Conservation (phyloP, 2,113 vertebrate genomes). For the Chaetops frenatus region DNA sequence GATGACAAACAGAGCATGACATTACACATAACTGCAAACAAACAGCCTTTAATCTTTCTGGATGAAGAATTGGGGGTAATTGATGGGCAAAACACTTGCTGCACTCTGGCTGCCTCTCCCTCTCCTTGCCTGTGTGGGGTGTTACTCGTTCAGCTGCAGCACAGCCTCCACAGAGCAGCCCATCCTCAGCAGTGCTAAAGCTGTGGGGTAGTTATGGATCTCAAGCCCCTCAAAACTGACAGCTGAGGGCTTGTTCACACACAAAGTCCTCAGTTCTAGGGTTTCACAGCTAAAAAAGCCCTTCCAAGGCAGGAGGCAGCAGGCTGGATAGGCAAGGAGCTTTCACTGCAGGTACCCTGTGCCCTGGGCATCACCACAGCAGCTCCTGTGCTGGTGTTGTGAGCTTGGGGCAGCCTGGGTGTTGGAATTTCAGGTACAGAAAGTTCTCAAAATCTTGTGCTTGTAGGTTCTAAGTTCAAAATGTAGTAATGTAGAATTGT, state of each 20-base stretch:
- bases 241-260: not conserved
- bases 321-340: not conserved
- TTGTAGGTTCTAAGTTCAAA: too few relatives aligned
- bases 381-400: not conserved
- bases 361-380: not conserved
- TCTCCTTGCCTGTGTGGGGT: not conserved
- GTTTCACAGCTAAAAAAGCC: not conserved
- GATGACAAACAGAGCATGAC: constrained; percentile 63
- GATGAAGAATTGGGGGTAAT: constrained; percentile 12
- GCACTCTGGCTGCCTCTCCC: not conserved
- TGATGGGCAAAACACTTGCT: not conserved
- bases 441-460: too few relatives aligned
- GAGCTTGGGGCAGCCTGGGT: not conserved
- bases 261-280: not conserved
- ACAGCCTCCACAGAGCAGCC: accelerated
- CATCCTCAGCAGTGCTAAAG: not conserved
- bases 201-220: not conserved
- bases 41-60: constrained; percentile 49
- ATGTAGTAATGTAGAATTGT: too few relatives aligned
- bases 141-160: accelerated
- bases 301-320: not conserved
- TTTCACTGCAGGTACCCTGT: not conserved
- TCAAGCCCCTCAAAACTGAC: not conserved
- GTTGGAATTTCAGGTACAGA: too few relatives aligned
- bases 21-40: constrained; percentile 50